These are phyloP conservation scores for Xiphophorus couchianus DNA, from an alignment of 2,113 vertebrate genomes.

Conservation along the genomic window DNA sequence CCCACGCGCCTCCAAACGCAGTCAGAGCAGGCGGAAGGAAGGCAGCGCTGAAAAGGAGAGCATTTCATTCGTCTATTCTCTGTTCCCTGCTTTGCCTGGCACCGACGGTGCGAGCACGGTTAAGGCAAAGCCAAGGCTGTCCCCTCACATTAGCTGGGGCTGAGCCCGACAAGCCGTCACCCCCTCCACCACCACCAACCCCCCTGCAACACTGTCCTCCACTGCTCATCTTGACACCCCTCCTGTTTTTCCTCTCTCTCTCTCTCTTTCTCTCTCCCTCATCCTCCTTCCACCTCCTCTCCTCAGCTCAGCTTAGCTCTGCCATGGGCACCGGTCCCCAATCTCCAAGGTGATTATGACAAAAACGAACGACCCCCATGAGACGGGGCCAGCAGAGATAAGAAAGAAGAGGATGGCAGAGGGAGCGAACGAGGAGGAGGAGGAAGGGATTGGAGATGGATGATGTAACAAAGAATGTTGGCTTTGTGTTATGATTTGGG, in stretches of 20 bases:
- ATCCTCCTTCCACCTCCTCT: slow-evolving; percentile 36
- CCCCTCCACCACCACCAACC: slow-evolving; percentile 36
- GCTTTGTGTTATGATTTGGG: slow-evolving; percentile 60
- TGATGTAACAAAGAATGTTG: slow-evolving; percentile 74
- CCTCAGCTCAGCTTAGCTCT: slow-evolving; percentile 65
- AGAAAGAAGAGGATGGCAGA: slow-evolving; percentile 60
- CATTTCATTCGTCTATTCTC: slow-evolving; percentile 76
- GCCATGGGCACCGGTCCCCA: slow-evolving; percentile 78
- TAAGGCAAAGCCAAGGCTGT: slow-evolving; percentile 78
- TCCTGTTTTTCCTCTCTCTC: not conserved
- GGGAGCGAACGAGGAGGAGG: slow-evolving; percentile 43
- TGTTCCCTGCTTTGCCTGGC: slow-evolving; percentile 68
- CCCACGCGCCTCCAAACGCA: slow-evolving; percentile 73
- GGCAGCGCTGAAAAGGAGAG: slow-evolving; percentile 67
- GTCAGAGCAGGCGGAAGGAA: slow-evolving; percentile 66
- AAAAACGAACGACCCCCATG: slow-evolving; percentile 76
- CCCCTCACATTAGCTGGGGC: slow-evolving; percentile 78
- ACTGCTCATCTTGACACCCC: slow-evolving; percentile 49
- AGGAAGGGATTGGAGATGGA: slow-evolving; percentile 66
- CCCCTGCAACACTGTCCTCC: slow-evolving; percentile 50
- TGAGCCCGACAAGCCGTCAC: slow-evolving; percentile 73
- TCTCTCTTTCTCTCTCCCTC: slow-evolving; percentile 19
- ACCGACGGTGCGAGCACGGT: slow-evolving; percentile 56
- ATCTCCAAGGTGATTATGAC: slow-evolving; percentile 82
- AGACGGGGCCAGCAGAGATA: slow-evolving; percentile 75